These are phyloP conservation scores for Paralichthys olivaceus DNA, from an alignment of 2,113 vertebrate species.

Conservation along the genomic window DNA sequence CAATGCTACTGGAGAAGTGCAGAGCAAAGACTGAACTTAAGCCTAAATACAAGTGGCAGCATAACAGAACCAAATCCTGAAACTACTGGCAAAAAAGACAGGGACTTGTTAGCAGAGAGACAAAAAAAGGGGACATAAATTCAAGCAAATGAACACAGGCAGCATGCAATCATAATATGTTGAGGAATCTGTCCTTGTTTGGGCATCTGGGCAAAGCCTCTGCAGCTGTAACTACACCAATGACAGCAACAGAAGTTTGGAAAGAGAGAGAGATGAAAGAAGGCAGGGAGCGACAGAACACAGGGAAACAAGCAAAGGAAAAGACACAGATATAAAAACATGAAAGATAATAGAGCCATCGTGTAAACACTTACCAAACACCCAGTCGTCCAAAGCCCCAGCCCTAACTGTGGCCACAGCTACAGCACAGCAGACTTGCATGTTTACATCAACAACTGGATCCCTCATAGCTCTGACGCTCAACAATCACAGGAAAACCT, in stretches of 20 bases:
- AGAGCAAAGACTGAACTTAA: constrained; percentile 23
- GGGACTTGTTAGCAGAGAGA: constrained; percentile 14
- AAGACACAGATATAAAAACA: background rate
- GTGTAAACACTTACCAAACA: constrained; percentile 67
- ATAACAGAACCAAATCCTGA: constrained; percentile 25
- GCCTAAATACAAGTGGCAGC: constrained; percentile 9
- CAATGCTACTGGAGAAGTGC: constrained; percentile 34
- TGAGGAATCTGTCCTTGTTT: constrained; percentile 71
- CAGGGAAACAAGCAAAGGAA: constrained; percentile 4
- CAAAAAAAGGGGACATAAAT: constrained; percentile 12
- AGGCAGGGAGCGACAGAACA: background rate
- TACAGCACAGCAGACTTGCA: constrained; percentile 33
- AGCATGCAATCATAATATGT: constrained; percentile 39
- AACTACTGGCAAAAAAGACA: constrained; percentile 14
- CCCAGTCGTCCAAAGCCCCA: constrained; percentile 51
- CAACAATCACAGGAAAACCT: constrained; percentile 76
- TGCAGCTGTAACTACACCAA: constrained; percentile 37
- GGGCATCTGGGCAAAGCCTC: constrained; percentile 69
- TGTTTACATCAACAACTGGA: constrained; percentile 63
- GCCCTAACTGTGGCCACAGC: constrained; percentile 34
- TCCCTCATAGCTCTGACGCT: constrained; percentile 68
- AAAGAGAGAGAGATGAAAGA: constrained; percentile 18
- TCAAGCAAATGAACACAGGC: constrained; percentile 36
- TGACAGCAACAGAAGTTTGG: constrained; percentile 39
- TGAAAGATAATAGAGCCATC: constrained; percentile 8